A percentile compares a stretch with the other conserved stretches of the same genome.
These are phyloP conservation scores for Autographa pulchrina DNA, from an alignment of 2,888 invertebrate species.

Conservation along the genomic window DNA sequence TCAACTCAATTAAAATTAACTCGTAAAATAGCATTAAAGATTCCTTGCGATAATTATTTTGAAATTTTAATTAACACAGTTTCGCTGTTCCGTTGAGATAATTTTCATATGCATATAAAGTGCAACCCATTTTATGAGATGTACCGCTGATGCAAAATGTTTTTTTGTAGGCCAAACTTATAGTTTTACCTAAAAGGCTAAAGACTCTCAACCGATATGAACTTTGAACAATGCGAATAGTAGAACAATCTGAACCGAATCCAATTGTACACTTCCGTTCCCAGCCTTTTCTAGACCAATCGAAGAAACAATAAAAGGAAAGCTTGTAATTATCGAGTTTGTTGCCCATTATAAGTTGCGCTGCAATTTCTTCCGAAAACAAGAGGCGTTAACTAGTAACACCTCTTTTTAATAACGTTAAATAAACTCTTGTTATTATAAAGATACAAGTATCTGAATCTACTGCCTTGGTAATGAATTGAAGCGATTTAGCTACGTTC, in stretches of 20 bases:
- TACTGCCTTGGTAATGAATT: constrained; percentile 56
- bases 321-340: constrained; percentile 64
- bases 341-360: constrained; percentile 39
- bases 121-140: background rate
- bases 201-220: constrained; percentile 30
- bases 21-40: constrained; percentile 10
- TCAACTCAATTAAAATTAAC: constrained; percentile 11
- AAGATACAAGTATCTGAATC: constrained; percentile 37
- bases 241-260: constrained; percentile 58
- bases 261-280: constrained; percentile 72
- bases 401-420: constrained; percentile 51
- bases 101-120: background rate
- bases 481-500: constrained; percentile 66
- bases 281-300: constrained; percentile 69
- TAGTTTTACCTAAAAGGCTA: constrained; percentile 24
- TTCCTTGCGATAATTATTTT: constrained; percentile 6
- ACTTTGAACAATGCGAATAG: constrained; percentile 49
- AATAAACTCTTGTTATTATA: constrained; percentile 26
- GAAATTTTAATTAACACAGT: constrained; percentile 12
- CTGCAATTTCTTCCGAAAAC: constrained; percentile 56
- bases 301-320: constrained; percentile 70
- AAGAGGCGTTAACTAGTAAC: constrained; percentile 50
- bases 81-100: constrained; percentile 9
- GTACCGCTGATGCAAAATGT: background rate
- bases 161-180: constrained; percentile 14